Percentiles rank a stretch among this genome's conserved stretches.
Conservation (phyloP, 2,113 vertebrate species). For the Phaetusa simplex region DNA sequence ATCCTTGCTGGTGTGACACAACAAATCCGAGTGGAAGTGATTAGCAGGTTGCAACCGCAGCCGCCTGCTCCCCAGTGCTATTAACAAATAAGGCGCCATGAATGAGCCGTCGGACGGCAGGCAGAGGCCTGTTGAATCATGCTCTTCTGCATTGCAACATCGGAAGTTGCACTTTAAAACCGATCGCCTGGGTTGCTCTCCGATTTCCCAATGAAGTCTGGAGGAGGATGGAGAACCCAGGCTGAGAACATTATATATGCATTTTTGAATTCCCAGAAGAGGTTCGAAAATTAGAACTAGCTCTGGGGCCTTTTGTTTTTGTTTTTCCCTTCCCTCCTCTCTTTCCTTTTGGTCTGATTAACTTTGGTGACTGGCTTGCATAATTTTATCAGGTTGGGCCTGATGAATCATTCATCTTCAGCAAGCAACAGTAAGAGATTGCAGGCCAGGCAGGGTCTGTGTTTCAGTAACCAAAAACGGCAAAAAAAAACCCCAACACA, state of each 20-base stretch:
- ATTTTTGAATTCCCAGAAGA: not conserved
- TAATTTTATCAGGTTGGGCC: slow-evolving; percentile 44
- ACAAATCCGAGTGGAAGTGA: slow-evolving; percentile 23
- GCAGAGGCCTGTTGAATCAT: slow-evolving; percentile 8
- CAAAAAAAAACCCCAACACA: not conserved
- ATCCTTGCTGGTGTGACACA: slow-evolving; percentile 18
- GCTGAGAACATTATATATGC: not conserved
- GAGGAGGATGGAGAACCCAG: not conserved
- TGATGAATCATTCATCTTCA: slow-evolving; percentile 51
- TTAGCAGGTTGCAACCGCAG: slow-evolving; percentile 26
- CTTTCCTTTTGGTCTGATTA: slow-evolving; percentile 29
- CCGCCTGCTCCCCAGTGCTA: not conserved
- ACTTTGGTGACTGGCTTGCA: slow-evolving; percentile 24
- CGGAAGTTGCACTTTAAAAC: slow-evolving; percentile 24
- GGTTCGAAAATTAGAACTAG: not conserved
- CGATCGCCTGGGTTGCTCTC: not conserved
- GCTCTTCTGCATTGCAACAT: slow-evolving; percentile 33
- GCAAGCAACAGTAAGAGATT: not conserved
- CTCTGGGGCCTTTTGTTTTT: slow-evolving; percentile 17
- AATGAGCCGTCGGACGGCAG: not conserved
- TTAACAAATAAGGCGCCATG: not conserved
- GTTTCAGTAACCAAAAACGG: not conserved
- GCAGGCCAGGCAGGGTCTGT: not conserved
- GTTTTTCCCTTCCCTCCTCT: not conserved
- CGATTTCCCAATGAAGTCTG: not conserved